Base-by-base conservation (phyloP, 2,797 vertebrate genomes). In the Gallinago solitaria region DNA sequence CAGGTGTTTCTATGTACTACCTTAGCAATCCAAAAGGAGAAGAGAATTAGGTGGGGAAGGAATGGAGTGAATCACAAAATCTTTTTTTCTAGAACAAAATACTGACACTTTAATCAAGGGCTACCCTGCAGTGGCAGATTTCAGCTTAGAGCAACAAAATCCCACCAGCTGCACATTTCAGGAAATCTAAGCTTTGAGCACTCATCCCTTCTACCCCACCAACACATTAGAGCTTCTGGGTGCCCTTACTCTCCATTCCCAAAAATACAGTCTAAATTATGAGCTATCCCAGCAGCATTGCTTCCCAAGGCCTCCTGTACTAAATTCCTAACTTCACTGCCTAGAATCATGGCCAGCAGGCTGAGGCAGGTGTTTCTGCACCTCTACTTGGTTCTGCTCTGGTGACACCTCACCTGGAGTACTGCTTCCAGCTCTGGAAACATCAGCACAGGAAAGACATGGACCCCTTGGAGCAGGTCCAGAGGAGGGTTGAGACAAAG, bases 361-460 rank as follows among this genome's bases (percentile, higher is more conserved):
- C 33, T 0, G 2, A 77, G 18, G 21, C 12, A 90, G 12, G 11
- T 9, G 32, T 60, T 88, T 61, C 7, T 64, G 4, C 16, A 24
- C 13, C 28, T n/a, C 25, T 54, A 1, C 21, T 35, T 50, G 4
- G 1, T 47, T 33, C 48, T 2, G 1, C 51, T 32, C 63, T 61
- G 19, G 5, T 30, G n/a, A 61, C 47, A 61, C 13, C 18, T 1
- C 9, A 60, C 27, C 74, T 47, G 43, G 6, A 90, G 9, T 13
- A 4, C 28, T 48, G n/a, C 2, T 0, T 41, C 10, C 41, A 51
- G 30, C 9, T 75, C 47, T 70, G 63, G 47, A 3, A 4, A 7
- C 41, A n/a, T 51, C 47, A 75, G 16, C 14, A 43, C 32, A 64
- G 16, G 33, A 53, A 32, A 17, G 21, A 10, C 7, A 33, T 32